Base-by-base conservation (phyloP, 2,888 invertebrate species). In the Alloplasta piceator region DNA sequence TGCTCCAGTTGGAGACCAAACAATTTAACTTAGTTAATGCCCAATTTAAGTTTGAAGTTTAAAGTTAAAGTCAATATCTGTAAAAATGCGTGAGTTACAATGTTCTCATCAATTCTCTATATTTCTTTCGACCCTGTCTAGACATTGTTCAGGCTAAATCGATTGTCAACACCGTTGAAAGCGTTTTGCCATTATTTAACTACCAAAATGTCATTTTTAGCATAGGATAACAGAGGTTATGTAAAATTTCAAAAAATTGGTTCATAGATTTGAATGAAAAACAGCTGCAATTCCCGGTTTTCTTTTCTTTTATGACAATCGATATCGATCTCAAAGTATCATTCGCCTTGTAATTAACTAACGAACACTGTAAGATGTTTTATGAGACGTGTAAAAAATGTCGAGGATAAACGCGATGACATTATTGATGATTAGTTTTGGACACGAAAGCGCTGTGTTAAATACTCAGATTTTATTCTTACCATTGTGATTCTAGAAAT, bases 401-500 rank as follows among this genome's bases (percentile, higher is more conserved):
- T n/a, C n/a, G 52, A 52, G 14, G 4, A 43, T 16, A 36, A 61
- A 46, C 39, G 9, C 39, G 9, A 16, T 16, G 16, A 9, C 38
- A 52, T 72, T 52, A 6, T 4, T 52, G 1, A 6, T 52, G 12
- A 6, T 14, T 52, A 14, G 14, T 52, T 7, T 14, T 52, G 12
- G 52, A 6, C 61, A 43, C 9, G 61, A 52, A n/a, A 26, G 26
- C 26, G 26, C 41, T 5, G 6, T 1, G 16, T 14, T n/a, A 12
- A 38, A 5, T 41, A n/a, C n/a, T n/a, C n/a, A n/a, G n/a, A n/a
- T 41, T n/a, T 10, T 1, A 14, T 1, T 41, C 72, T 52, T 38
- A 72, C 72, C 72, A 72, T 72, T 52, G 61, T 72, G 10, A n/a
- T 41, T 61, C 41, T 52, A 16, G 5, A 26, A 3, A 50, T 12